Evolutionary conservation across 2,113 vertebrate genomes (phyloP).

Genomic region (Calidris pygmaea): DNA sequence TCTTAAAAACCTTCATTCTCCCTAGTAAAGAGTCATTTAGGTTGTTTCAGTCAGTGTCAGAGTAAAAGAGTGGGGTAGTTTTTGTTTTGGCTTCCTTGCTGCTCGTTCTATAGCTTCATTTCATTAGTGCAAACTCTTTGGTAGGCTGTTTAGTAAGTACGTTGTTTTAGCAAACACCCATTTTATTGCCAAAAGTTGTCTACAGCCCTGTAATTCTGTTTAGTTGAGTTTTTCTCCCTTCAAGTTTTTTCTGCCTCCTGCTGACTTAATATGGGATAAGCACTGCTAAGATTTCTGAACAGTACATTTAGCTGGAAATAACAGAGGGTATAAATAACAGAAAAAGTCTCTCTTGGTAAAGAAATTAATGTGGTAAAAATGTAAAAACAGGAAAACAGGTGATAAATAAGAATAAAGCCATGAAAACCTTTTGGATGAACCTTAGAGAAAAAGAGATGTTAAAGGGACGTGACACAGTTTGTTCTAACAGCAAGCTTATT

Average conservation of each 20-base stretch:
- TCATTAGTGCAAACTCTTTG: background rate
- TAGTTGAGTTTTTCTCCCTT: background rate
- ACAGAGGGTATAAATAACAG: background rate
- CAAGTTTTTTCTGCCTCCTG: background rate
- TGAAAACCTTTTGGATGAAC: background rate
- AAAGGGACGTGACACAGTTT: background rate
- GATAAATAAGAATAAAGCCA: background rate
- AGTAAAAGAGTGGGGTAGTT: background rate
- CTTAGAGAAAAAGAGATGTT: background rate
- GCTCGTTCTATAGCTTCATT: background rate
- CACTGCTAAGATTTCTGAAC: background rate
- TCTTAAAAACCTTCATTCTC: background rate
- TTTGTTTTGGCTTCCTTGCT: background rate
- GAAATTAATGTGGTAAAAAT: background rate
- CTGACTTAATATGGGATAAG: background rate
- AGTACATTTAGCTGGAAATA: background rate
- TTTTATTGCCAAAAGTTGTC: background rate
- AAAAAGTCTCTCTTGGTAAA: background rate
- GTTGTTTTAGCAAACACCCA: background rate
- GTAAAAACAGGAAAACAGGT: rapidly evolving
- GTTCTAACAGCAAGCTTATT: constrained; percentile 13
- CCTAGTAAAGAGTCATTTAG: background rate
- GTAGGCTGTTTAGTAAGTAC: background rate
- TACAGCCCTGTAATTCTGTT: background rate
- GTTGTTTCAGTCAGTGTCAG: background rate